Conservation (phyloP, 2,797 vertebrate species). For the Propithecus deckenii region DNA sequence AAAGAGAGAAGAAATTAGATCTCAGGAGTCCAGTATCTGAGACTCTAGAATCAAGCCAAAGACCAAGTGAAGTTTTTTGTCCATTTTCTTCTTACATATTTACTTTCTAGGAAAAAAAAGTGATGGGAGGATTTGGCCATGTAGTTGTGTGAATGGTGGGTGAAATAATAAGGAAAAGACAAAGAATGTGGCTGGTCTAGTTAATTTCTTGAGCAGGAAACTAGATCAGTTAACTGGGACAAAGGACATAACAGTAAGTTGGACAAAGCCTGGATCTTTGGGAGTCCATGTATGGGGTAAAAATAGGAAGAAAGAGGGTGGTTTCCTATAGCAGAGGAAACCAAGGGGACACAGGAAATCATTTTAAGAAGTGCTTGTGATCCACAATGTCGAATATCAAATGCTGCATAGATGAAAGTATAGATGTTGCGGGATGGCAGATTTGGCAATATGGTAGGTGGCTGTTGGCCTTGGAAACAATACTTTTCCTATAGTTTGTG, state of each 20-base stretch:
- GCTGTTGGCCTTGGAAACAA: not conserved
- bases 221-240: not conserved
- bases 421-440: not conserved
- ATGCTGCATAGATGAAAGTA: not conserved
- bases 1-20: not conserved
- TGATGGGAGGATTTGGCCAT: not conserved
- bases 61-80: not conserved
- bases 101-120: not conserved
- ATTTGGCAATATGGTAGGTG: fast-evolving
- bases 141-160: not conserved
- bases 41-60: not conserved
- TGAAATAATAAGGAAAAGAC: not conserved
- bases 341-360: not conserved
- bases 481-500: not conserved
- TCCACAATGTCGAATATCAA: not conserved
- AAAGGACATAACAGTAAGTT: not conserved
- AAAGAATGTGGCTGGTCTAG: not conserved
- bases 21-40: not conserved
- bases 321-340: not conserved
- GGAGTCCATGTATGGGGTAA: not conserved
- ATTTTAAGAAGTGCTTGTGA: not conserved
- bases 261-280: not conserved
- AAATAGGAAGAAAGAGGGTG: not conserved
- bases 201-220: not conserved
- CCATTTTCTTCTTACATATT: not conserved